Percentiles rank a stretch among this genome's conserved stretches.
Conservation (phyloP, 2,888 invertebrate genomes). For the Dilophus febrilis region DNA sequence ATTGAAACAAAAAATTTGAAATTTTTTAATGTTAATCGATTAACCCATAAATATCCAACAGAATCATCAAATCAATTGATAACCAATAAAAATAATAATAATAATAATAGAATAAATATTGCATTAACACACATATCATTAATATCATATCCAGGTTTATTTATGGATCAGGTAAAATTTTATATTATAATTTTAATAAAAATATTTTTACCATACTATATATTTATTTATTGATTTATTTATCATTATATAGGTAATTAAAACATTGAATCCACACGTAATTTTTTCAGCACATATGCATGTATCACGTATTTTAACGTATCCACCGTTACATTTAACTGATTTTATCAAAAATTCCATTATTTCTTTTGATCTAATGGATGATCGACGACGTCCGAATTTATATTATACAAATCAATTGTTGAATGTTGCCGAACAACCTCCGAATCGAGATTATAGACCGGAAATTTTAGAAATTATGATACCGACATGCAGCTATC, state of each 20-base stretch:
- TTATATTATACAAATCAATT: not conserved
- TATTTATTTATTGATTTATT: no score
- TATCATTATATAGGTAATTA: constrained; percentile 40
- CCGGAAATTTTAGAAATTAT: constrained; percentile 55
- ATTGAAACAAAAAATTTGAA: constrained; percentile 42
- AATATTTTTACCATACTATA: no score
- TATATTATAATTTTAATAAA: not conserved
- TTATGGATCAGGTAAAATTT: constrained; percentile 29
- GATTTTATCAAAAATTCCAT: not conserved
- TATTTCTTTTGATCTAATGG: not conserved
- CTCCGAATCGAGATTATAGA: no score
- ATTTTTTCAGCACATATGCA: constrained; percentile 55
- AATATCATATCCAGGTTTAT: constrained; percentile 24
- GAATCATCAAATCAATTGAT: constrained; percentile 28
- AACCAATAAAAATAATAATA: constrained; percentile 22
- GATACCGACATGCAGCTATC: constrained; percentile 88
- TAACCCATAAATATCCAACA: constrained; percentile 46
- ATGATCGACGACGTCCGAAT: constrained; percentile 1
- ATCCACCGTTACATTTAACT: constrained; percentile 1
- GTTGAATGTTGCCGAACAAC: no score
- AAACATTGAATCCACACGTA: constrained; percentile 46
- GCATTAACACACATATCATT: constrained; percentile 61
- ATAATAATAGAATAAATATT: constrained; percentile 28
- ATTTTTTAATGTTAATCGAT: constrained; percentile 58
- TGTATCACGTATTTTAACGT: constrained; percentile 20